Conservation (phyloP, 2,113 vertebrate species). For the Hiodon alosoides region DNA sequence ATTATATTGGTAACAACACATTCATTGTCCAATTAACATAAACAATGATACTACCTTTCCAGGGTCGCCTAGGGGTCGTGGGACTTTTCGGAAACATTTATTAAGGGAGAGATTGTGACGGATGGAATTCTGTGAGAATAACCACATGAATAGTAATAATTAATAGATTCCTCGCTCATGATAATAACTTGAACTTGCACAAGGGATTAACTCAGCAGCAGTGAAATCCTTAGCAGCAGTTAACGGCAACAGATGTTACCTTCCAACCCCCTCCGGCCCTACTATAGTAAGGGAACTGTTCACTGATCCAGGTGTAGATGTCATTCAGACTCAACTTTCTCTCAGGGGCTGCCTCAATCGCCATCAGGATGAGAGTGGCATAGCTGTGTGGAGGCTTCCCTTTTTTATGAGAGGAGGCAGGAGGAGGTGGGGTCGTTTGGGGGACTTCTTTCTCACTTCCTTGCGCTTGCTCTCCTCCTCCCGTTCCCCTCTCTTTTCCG, state of each 20-base stretch:
- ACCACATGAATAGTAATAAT: conserved; percentile 3
- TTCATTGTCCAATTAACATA: not conserved
- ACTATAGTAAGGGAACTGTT: conserved; percentile 90
- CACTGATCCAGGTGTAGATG: conserved; percentile 97
- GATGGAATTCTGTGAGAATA: conserved; percentile 81
- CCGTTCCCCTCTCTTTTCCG: conserved; percentile 76
- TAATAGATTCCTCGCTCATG: not conserved
- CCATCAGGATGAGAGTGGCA: conserved; percentile 90
- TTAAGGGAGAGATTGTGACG: conserved; percentile 94
- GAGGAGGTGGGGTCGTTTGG: conserved; percentile 50
- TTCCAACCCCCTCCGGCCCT: conserved; percentile 93
- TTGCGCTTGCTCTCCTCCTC: conserved; percentile 69
- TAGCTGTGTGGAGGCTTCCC: conserved; percentile 96
- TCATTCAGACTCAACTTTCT: conserved; percentile 92
- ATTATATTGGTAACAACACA: not conserved
- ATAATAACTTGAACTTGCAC: not conserved
- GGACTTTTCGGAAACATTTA: conserved; percentile 96
- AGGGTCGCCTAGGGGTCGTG: conserved; percentile 87
- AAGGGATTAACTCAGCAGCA: not conserved
- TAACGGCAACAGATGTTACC: conserved; percentile 51
- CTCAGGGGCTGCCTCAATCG: conserved; percentile 85
- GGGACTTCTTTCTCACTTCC: conserved; percentile 62
- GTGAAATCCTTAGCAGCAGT: not conserved
- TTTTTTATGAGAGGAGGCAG: conserved; percentile 69
- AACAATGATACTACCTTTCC: conserved; percentile 74